phyloP scores from a whole-genome alignment of 2,113 vertebrate genomes.

The Anhinga anhinga region DNA sequence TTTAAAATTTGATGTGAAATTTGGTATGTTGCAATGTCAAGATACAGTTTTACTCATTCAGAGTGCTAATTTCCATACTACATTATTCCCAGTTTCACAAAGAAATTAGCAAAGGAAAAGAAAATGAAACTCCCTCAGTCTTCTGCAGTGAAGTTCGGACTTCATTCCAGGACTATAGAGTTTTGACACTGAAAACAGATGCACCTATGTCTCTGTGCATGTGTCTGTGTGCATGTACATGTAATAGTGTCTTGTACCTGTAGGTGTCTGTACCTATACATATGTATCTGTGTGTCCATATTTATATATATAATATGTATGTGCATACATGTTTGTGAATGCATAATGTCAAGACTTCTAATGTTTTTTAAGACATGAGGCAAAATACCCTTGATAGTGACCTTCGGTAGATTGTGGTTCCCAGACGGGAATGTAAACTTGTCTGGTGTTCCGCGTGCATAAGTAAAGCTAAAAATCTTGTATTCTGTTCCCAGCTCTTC shows the following conservation, averaged over 20 bases:
- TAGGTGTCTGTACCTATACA: not conserved
- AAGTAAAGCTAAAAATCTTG: not conserved
- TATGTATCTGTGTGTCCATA: not conserved
- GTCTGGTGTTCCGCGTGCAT: not conserved
- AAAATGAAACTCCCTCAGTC: not conserved
- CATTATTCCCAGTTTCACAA: not conserved
- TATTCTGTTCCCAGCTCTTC: not conserved
- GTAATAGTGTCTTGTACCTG: not conserved
- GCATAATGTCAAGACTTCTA: not conserved
- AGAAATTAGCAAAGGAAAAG: not conserved
- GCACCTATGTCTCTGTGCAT: rapidly evolving
- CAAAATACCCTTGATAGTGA: not conserved
- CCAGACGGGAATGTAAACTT: not conserved
- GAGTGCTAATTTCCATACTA: not conserved
- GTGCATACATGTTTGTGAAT: not conserved
- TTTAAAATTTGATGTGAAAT: not conserved
- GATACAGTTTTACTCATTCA: not conserved
- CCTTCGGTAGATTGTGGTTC: not conserved
- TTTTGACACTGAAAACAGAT: not conserved
- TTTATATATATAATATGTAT: not conserved
- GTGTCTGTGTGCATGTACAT: rapidly evolving
- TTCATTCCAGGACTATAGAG: not conserved
- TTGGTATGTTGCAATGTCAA: not conserved
- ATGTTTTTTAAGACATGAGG: not conserved
- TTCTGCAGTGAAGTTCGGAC: not conserved